Conservation (phyloP, 2,797 vertebrate genomes). For the Novumbra hubbsi region DNA sequence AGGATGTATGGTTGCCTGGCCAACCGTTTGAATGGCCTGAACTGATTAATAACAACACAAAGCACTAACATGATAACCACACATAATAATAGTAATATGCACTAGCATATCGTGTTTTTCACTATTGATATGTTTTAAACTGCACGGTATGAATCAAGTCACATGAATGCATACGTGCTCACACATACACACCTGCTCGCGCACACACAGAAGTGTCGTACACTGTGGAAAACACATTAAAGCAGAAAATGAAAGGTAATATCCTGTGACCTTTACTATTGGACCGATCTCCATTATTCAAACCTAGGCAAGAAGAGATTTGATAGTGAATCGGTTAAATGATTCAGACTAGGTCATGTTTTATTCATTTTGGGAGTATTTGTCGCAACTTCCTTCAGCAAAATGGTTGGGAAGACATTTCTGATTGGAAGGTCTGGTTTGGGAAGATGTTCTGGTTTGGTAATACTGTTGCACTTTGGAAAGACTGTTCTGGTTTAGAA, state of each 20-base stretch:
- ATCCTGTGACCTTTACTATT: constrained; percentile 69
- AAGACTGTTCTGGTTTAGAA: no score
- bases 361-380: constrained; percentile 65
- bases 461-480: no score
- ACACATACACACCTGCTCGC: background rate
- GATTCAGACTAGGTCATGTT: constrained; percentile 60
- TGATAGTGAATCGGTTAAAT: constrained; percentile 66
- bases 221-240: constrained; percentile 61
- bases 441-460: no score
- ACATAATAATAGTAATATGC: constrained; percentile 24
- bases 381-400: constrained; percentile 39
- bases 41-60: constrained; percentile 43
- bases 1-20: constrained; percentile 36
- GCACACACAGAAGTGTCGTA: background rate
- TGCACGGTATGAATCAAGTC: background rate
- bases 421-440: no score
- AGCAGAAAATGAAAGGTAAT: constrained; percentile 72
- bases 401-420: background rate
- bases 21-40: constrained; percentile 31
- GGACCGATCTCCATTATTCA: constrained; percentile 73
- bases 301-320: constrained; percentile 52
- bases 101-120: background rate
- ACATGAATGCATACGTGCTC: background rate
- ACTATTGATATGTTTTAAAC: background rate
- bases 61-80: constrained; percentile 36